These are phyloP conservation scores for Mesoclemmys tuberculata DNA, from an alignment of 2,113 vertebrate genomes.

Conservation along the genomic window DNA sequence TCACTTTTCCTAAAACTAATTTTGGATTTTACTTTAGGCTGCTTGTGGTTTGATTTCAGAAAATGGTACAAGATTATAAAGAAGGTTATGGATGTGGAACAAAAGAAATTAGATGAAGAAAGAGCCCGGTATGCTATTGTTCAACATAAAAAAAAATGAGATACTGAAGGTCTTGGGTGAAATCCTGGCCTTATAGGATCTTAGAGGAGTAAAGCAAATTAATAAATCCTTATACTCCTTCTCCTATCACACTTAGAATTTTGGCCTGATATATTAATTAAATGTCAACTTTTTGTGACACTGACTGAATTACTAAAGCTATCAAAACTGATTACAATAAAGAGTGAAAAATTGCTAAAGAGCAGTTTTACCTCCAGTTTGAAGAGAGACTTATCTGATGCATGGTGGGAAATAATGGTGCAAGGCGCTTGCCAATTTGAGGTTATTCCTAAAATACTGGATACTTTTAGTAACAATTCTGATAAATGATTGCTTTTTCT, in stretches of 20 bases:
- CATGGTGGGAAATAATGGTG: rapidly evolving
- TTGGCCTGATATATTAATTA: slow-evolving; percentile 36
- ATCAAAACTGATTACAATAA: neutral
- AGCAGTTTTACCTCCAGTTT: neutral
- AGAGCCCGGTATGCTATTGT: slow-evolving; percentile 76
- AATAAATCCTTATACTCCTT: slow-evolving; percentile 13
- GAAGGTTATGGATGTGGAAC: slow-evolving; percentile 69
- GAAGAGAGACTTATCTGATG: neutral
- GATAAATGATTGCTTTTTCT: neutral
- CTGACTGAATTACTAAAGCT: neutral
- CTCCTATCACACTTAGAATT: neutral
- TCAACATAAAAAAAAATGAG: neutral
- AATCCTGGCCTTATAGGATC: neutral
- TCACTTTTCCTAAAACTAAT: neutral
- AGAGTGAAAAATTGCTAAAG: neutral
- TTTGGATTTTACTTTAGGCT: slow-evolving; percentile 34
- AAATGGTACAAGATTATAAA: slow-evolving; percentile 83
- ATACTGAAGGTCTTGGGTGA: rapidly evolving
- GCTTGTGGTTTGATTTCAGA: slow-evolving; percentile 75
- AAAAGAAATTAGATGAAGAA: slow-evolving; percentile 76
- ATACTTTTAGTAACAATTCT: neutral
- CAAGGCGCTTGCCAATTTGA: neutral
- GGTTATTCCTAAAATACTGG: neutral
- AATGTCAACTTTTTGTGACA: slow-evolving; percentile 28
- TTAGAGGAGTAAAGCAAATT: neutral